phyloP scores from a whole-genome alignment of 2,113 vertebrate genomes.

The Perca flavescens region DNA sequence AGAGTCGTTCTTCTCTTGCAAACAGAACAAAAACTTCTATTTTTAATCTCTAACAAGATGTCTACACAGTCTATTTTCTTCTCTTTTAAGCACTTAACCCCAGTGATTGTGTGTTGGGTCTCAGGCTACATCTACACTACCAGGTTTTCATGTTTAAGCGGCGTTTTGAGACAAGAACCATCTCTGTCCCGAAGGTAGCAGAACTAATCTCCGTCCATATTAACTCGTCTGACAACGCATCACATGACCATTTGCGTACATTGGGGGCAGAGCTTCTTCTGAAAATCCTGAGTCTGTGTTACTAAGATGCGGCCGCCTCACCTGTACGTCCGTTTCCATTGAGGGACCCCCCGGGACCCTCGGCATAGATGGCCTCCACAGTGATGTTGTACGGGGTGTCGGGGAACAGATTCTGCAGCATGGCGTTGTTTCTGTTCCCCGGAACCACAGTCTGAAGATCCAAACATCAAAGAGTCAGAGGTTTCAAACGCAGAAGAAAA shows the following conservation, averaged over 20 bases:
- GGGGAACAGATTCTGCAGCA: constrained; percentile 89
- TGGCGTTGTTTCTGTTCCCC: constrained; percentile 94
- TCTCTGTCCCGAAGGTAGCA: no score
- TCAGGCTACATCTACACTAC: no score
- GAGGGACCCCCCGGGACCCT: constrained; percentile 91
- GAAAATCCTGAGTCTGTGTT: background rate
- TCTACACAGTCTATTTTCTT: no score
- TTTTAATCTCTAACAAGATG: no score
- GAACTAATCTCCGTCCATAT: no score
- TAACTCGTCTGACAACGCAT: no score
- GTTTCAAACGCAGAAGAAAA: no score
- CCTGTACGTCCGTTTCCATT: constrained; percentile 93
- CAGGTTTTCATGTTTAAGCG: no score
- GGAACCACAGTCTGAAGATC: constrained; percentile 89
- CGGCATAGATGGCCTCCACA: constrained; percentile 91
- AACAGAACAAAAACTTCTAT: background rate
- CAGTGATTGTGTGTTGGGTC: no score
- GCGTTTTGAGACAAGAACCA: no score
- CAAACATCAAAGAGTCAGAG: constrained; percentile 10
- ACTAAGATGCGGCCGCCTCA: constrained; percentile 52
- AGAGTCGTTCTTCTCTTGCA: background rate
- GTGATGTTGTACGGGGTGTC: constrained; percentile 97
- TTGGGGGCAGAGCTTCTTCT: background rate
- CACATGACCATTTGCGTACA: no score
- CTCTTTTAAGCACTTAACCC: no score